phyloP scores from a whole-genome alignment of 2,113 vertebrate species.

The Cygnus buccinator region DNA sequence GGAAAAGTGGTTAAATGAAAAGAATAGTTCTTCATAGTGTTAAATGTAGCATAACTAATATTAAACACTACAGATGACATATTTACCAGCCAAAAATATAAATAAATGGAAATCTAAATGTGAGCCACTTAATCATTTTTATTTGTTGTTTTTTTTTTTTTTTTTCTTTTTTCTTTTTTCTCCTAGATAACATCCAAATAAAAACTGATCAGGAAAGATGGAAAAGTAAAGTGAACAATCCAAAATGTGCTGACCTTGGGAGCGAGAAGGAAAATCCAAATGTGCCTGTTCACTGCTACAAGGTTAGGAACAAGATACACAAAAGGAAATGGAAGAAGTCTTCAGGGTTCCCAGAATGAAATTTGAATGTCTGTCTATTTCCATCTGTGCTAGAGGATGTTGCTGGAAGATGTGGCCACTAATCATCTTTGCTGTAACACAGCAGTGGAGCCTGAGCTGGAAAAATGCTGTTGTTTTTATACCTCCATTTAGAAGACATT shows the following conservation, averaged over 20 bases:
- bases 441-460: conserved; percentile 9
- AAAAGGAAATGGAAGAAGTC: neutral
- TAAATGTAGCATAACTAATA: neutral
- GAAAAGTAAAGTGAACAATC: neutral
- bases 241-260: neutral
- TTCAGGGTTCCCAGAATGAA: neutral
- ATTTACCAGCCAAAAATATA: neutral
- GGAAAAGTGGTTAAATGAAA: neutral
- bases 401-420: conserved; percentile 27
- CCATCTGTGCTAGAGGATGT: neutral
- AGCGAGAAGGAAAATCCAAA: neutral
- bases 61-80: neutral
- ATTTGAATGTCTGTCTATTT: neutral
- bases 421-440: neutral
- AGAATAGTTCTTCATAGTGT: neutral
- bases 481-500: neutral
- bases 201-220: neutral
- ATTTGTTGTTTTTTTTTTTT: neutral
- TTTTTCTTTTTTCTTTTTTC: neutral
- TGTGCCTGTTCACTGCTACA: neutral
- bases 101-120: neutral
- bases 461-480: neutral
- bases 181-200: neutral
- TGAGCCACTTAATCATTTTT: neutral
- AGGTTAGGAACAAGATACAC: neutral